These are phyloP conservation scores for Pseudomugil gertrudae DNA, from an alignment of 2,797 vertebrate species.

Conservation along the genomic window DNA sequence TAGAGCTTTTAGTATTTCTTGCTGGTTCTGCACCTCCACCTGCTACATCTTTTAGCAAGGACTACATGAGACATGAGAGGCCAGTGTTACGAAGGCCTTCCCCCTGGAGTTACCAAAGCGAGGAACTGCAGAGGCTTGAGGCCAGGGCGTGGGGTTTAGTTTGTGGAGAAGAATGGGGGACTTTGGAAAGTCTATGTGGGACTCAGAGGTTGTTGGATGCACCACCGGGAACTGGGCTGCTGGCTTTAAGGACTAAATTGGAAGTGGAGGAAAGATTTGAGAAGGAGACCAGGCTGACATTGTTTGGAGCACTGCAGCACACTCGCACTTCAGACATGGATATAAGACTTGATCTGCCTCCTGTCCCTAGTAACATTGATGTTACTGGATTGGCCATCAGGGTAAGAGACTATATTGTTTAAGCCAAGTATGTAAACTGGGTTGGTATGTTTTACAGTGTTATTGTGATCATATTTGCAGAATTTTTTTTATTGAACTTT, in stretches of 20 bases:
- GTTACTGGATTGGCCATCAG: slow-evolving; percentile 91
- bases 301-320: slow-evolving; percentile 94
- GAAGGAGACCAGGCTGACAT: slow-evolving; percentile 88
- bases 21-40: slow-evolving; percentile 89
- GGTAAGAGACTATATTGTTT: slow-evolving; percentile 73
- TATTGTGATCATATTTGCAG: neutral
- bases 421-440: neutral
- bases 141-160: slow-evolving; percentile 81
- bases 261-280: slow-evolving; percentile 90
- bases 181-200: slow-evolving; percentile 76
- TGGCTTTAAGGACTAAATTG: slow-evolving; percentile 79
- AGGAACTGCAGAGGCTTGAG: slow-evolving; percentile 82
- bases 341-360: slow-evolving; percentile 91
- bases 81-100: slow-evolving; percentile 72
- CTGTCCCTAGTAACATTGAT: slow-evolving; percentile 92
- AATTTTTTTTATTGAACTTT: neutral
- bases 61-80: slow-evolving; percentile 81
- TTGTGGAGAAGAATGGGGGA: slow-evolving; percentile 81
- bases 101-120: slow-evolving; percentile 78
- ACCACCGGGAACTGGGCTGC: slow-evolving; percentile 85
- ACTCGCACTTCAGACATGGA: slow-evolving; percentile 91
- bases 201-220: slow-evolving; percentile 89
- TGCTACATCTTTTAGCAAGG: slow-evolving; percentile 75
- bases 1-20: slow-evolving; percentile 90
- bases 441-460: neutral